These are phyloP conservation scores for Drosophila orosa DNA, from an alignment of 1,140 invertebrate species.

Conservation along the genomic window DNA sequence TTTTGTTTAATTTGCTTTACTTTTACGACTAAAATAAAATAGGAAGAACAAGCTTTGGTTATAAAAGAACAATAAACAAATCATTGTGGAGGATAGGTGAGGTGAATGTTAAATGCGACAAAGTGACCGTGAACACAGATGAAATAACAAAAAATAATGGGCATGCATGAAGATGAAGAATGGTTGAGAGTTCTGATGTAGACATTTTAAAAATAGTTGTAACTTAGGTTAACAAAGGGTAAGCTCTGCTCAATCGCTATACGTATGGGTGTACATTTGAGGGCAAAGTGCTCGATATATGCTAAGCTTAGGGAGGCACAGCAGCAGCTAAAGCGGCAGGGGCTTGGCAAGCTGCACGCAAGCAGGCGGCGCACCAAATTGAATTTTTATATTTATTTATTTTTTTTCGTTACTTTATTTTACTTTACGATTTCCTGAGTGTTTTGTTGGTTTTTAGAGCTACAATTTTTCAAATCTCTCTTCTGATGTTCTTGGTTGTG, in stretches of 20 bases:
- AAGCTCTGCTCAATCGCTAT: slow-evolving; percentile 24
- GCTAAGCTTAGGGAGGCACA: slow-evolving; percentile 50
- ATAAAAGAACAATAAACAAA: slow-evolving; percentile 54
- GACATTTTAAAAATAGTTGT: slow-evolving; percentile 18
- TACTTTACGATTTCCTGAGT: slow-evolving; percentile 73
- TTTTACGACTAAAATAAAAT: slow-evolving; percentile 66
- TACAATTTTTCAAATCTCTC: slow-evolving; percentile 27
- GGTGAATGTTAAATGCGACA: slow-evolving; percentile 9
- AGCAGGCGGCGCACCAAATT: slow-evolving; percentile 62
- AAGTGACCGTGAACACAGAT: neutral
- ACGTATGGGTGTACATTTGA: slow-evolving; percentile 9
- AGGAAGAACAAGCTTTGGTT: slow-evolving; percentile 82
- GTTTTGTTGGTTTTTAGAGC: slow-evolving; percentile 46
- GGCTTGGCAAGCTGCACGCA: slow-evolving; percentile 47
- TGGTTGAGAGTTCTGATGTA: slow-evolving; percentile 30
- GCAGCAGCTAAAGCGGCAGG: slow-evolving; percentile 44
- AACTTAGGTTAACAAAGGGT: slow-evolving; percentile 15
- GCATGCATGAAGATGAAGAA: slow-evolving; percentile 17
- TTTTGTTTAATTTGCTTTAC: slow-evolving; percentile 46
- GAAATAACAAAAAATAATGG: slow-evolving; percentile 36
- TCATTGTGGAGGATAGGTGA: slow-evolving; percentile 1
- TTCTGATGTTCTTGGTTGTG: slow-evolving; percentile 14
- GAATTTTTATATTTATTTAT: slow-evolving; percentile 33
- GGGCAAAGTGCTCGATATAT: slow-evolving; percentile 18
- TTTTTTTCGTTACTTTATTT: slow-evolving; percentile 41